Evolutionary conservation across 2,797 vertebrate genomes (phyloP), one percentile per base, ranked within the genome.

Genomic region (Oreochromis grahami): DNA sequence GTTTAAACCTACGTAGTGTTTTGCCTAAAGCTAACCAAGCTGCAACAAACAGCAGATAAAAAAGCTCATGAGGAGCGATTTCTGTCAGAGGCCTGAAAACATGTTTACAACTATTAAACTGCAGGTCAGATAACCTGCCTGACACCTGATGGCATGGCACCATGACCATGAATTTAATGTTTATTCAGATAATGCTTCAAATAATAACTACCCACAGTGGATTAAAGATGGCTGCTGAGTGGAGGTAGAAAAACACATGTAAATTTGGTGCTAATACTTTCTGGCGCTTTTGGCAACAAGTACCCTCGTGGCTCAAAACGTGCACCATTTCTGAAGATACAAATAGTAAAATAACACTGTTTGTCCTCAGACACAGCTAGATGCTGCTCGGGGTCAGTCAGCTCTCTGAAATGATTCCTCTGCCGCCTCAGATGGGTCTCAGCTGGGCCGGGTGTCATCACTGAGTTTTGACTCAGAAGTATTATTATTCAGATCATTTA

Each of bases 401-500:
- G 29, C 56, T 0, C 55, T 58, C 3, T 58, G 55, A 58, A 0
- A 32, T 3, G 0, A 10, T 6, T 19, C 56, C 56, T 58, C 8
- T 34, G 56, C 56, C 29, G 0, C 55, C 15, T 9, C 53, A 0
- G 14, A 21, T 4, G 21, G 24, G 2, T 3, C 1, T 2, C 10
- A 0, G 51, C 53, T 0, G 3, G 53, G 55, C 55, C 1, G 26
- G 15, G 55, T 17, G 26, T 58, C 0, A 0, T 58, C 55, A 58
- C 1, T 0, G 29, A 11, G 56, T 6, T 58, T 11, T 19, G 56
- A 34, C 1, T 34, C 56, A 34, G 7, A 34, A 34, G 8, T 58
- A 0, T 58, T 11, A 58, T 58, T 5, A 58, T 58, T 19, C 56
- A 34, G 56, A 34, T 60, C 9, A 34, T 34, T 34, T 60, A 7